Percentiles rank a stretch among this genome's conserved stretches.
phyloP scores from a whole-genome alignment of 2,888 invertebrate species.

The Bibio marci region DNA sequence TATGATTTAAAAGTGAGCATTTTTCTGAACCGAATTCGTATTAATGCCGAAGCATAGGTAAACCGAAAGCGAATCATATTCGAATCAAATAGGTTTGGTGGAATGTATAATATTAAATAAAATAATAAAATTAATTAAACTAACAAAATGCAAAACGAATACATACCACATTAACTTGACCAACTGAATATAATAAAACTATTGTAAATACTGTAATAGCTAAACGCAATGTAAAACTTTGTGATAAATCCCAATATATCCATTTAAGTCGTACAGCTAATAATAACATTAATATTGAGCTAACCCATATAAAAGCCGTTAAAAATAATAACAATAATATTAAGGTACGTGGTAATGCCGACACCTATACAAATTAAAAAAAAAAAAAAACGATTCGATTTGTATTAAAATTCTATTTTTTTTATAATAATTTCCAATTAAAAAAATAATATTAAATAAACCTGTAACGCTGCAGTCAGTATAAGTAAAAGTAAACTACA shows the following conservation, averaged over 20 bases:
- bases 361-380: constrained; percentile 30
- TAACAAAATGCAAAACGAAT: constrained; percentile 1
- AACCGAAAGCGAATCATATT: too few species aligned
- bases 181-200: constrained; percentile 71
- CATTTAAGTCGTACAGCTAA: constrained; percentile 68
- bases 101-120: constrained; percentile 17
- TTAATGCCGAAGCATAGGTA: too few species aligned
- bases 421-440: background rate
- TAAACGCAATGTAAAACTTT: constrained; percentile 64
- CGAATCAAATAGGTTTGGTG: too few species aligned
- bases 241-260: constrained; percentile 72
- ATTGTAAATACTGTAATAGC: constrained; percentile 79
- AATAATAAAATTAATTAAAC: background rate
- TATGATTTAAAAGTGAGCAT: too few species aligned
- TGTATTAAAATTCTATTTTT: background rate
- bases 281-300: constrained; percentile 67
- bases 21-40: too few species aligned
- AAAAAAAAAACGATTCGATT: background rate
- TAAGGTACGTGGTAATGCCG: constrained; percentile 67
- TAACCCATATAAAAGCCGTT: constrained; percentile 80
- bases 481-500: constrained; percentile 60
- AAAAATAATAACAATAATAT: constrained; percentile 71
- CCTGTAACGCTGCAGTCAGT: constrained; percentile 57
- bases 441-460: constrained; percentile 7
- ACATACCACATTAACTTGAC: constrained; percentile 86